Conservation (phyloP, 2,113 vertebrate species). For the Accipiter virgatus region DNA sequence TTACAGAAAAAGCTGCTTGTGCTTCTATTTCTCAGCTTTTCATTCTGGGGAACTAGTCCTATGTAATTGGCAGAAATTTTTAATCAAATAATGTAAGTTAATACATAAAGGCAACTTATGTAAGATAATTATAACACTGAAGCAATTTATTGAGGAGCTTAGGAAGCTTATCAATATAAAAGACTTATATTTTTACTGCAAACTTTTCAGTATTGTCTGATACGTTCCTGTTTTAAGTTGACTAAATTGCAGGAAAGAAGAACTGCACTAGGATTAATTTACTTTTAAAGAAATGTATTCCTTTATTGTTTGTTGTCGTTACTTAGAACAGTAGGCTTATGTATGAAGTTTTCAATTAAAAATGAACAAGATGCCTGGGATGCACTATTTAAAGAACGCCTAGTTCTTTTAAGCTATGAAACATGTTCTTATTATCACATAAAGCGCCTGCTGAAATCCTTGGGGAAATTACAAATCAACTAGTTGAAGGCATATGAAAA, state of each 20-base stretch:
- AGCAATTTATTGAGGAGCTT: neutral
- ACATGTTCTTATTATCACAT: constrained; percentile 20
- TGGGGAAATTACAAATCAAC: constrained; percentile 30
- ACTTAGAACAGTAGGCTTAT: neutral
- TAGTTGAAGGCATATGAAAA: neutral
- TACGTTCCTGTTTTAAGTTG: neutral
- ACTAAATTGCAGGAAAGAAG: neutral
- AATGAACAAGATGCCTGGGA: neutral
- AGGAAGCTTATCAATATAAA: neutral
- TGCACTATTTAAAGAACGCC: neutral
- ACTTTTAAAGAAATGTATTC: neutral
- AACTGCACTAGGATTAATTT: neutral
- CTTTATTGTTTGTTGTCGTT: neutral
- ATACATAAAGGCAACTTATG: neutral
- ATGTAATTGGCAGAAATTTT: neutral
- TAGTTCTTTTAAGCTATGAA: neutral
- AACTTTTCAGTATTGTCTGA: neutral
- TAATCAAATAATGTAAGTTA: neutral
- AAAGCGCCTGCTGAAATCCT: constrained; percentile 9
- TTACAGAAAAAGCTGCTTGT: neutral
- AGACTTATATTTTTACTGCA: neutral
- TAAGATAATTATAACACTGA: neutral
- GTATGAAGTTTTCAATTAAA: constrained; percentile 9
- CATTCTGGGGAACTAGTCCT: neutral
- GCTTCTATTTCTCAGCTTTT: neutral